Conservation (phyloP, 2,888 invertebrate species). For the Orthosia gracilis region DNA sequence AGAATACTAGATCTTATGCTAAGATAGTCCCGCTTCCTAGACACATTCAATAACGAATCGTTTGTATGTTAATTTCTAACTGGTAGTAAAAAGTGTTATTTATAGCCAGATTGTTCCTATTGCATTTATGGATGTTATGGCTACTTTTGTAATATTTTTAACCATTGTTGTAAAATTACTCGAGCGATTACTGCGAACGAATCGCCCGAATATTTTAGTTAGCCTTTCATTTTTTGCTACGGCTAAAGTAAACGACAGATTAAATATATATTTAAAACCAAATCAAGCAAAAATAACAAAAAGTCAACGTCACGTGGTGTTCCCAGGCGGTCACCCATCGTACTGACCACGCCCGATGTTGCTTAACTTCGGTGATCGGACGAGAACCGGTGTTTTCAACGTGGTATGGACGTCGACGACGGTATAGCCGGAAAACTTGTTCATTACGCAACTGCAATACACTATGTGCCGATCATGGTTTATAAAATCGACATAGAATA, state of each 20-base stretch:
- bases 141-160: not conserved
- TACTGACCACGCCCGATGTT: constrained; percentile 88
- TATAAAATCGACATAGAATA: not conserved
- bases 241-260: too few species aligned
- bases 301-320: constrained; percentile 81
- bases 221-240: too few species aligned
- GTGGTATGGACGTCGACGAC: constrained; percentile 79
- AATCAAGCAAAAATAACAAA: constrained; percentile 54
- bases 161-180: too few species aligned
- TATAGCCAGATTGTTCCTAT: not conserved
- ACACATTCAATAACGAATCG: not conserved
- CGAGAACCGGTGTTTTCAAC: constrained; percentile 87
- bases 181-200: too few species aligned
- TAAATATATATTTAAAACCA: not conserved
- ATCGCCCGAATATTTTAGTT: too few species aligned
- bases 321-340: constrained; percentile 87
- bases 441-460: rapidly evolving
- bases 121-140: not conserved
- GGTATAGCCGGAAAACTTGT: rapidly evolving
- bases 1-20: not conserved
- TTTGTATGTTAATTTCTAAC: constrained; percentile 27
- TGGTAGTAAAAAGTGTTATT: constrained; percentile 1
- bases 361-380: constrained; percentile 89
- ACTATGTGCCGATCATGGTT: not conserved
- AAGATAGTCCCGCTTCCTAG: not conserved